These are phyloP conservation scores for Apamea sordens DNA, from an alignment of 2,888 invertebrate genomes.

Conservation along the genomic window DNA sequence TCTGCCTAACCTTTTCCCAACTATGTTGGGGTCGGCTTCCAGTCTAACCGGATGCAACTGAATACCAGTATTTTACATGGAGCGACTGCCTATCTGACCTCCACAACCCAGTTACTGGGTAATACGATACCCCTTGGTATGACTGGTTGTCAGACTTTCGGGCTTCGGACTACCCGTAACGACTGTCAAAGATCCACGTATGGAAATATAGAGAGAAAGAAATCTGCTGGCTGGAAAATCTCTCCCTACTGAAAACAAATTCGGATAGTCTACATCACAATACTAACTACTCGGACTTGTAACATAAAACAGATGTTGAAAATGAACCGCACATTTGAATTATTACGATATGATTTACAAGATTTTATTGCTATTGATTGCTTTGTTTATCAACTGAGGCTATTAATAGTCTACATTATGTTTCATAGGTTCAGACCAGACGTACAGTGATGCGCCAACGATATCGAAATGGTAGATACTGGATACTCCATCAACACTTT, in stretches of 20 bases:
- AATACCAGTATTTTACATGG: too few species aligned
- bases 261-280: neutral
- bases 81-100: too few species aligned
- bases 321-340: conserved; percentile 43
- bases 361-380: conserved; percentile 40
- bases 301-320: conserved; percentile 42
- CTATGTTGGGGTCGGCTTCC: too few species aligned
- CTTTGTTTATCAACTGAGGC: conserved; percentile 41
- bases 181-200: too few species aligned
- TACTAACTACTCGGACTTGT: neutral
- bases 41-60: too few species aligned
- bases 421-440: neutral
- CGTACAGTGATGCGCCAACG: neutral
- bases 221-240: neutral
- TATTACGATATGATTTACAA: conserved; percentile 43
- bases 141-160: too few species aligned
- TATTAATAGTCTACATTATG: conserved; percentile 34
- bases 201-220: neutral
- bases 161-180: too few species aligned
- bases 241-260: neutral
- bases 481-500: neutral
- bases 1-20: too few species aligned
- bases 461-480: neutral
- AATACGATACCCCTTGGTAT: too few species aligned
- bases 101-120: too few species aligned